Conservation (phyloP, 2,888 invertebrate genomes). For the Scotopteryx bipunctaria region DNA sequence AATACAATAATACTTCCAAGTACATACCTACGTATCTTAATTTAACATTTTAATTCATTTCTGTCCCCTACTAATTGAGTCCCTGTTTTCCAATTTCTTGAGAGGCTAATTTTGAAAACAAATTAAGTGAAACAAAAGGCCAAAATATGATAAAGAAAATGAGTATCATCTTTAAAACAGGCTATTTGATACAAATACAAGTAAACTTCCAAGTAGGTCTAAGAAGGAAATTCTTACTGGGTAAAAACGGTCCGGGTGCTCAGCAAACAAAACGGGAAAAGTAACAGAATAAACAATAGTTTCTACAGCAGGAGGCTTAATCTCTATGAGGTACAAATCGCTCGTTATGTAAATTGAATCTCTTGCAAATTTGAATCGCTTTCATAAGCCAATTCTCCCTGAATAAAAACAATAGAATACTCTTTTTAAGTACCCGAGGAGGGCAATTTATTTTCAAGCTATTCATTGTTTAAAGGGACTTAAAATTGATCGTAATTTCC, state of each 20-base stretch:
- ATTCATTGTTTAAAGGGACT: slow-evolving; percentile 52
- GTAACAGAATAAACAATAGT: slow-evolving; percentile 9
- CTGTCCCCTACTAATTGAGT: too few species aligned
- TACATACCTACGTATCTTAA: too few species aligned
- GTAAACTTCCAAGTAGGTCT: slow-evolving; percentile 45
- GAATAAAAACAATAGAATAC: slow-evolving; percentile 75
- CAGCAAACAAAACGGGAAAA: slow-evolving; percentile 56
- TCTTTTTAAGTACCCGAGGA: slow-evolving; percentile 60
- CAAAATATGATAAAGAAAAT: not conserved
- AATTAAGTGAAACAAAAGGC: not conserved
- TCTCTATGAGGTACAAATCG: slow-evolving; percentile 77
- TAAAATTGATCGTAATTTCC: slow-evolving; percentile 17
- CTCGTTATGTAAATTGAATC: slow-evolving; percentile 81
- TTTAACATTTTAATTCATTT: too few species aligned
- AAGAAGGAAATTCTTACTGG: slow-evolving; percentile 50
- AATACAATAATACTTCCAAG: too few species aligned
- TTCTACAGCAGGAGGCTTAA: slow-evolving; percentile 57
- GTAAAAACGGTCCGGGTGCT: slow-evolving; percentile 54
- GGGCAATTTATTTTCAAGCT: slow-evolving; percentile 53
- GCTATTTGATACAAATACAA: slow-evolving; percentile 48
- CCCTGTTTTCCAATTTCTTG: too few species aligned
- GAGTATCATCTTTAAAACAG: slow-evolving; percentile 34
- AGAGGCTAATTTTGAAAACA: not conserved
- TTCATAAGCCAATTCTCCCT: slow-evolving; percentile 76
- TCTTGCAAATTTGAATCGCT: slow-evolving; percentile 78